Base-by-base conservation (phyloP, 2,888 invertebrate genomes). In the Sycophila texana region DNA sequence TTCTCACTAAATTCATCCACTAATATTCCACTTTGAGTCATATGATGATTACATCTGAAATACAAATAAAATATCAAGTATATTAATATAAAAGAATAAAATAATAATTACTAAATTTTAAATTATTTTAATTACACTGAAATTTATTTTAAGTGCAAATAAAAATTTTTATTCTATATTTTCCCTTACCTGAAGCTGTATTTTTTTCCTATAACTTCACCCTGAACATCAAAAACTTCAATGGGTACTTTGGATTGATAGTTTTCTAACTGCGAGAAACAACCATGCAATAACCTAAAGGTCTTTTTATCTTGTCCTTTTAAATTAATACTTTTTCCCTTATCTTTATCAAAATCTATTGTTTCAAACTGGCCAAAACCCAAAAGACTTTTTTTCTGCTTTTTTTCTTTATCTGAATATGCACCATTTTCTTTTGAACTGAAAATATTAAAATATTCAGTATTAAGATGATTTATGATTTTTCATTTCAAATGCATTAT, bases 141-240 rank as follows among this genome's bases (percentile, higher is more conserved):
- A n/a, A n/a, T n/a, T n/a, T n/a, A n/a, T n/a, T n/a, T n/a, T n/a
- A n/a, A n/a, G n/a, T 26, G 26, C 3, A 3, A 26, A 63, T 39
- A 61, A 47, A 47, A 71, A 13, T 18, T 12, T 30, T 68, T 22
- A 26, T 39, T n/a, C 47, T 12, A 67, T 22, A 75, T 85, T 80
- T 79, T 83, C 3, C 4, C 5, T 51, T 51, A 51, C 51, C 51
- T 10, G 14, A 51, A 51, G 14, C 14, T 14, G 14, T 51, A 51
- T 51, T 51, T 51, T 14, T 51, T 51, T 2, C 51, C 51, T 14
- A 51, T 51, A 51, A 51, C 51, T 51, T 51, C 51, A 51, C 51
- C 51, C 1, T 51, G 13, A 51, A 51, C 14, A 51, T 51, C 51
- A 51, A 51, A 51, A 51, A 51, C 51, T 51, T 51, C 51, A 51